Percentiles rank a stretch among this genome's conserved stretches.
Conservation (phyloP, 92 coral and sea anemone genomes). For the Nematostella vectensis region DNA sequence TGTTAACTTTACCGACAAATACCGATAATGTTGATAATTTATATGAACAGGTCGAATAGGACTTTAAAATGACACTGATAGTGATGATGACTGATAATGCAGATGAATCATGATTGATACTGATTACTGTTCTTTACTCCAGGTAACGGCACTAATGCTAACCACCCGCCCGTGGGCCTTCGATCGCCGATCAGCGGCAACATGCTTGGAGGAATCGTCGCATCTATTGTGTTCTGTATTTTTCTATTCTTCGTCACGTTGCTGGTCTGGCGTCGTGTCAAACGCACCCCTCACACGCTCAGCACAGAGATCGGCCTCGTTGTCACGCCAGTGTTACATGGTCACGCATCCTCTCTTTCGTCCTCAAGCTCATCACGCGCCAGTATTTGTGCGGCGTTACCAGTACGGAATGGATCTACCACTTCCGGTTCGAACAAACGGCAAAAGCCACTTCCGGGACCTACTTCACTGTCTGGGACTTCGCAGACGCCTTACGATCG, state of each 20-base stretch:
- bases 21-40: too few species aligned
- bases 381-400: slow-evolving; percentile 42
- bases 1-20: too few species aligned
- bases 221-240: slow-evolving; percentile 61
- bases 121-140: too few species aligned
- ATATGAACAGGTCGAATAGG: too few species aligned
- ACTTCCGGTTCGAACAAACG: slow-evolving; percentile 38
- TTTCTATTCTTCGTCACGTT: slow-evolving; percentile 57
- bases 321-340: slow-evolving; percentile 52
- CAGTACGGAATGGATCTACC: slow-evolving; percentile 46
- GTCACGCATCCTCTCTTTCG: slow-evolving; percentile 40
- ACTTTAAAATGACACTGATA: too few species aligned
- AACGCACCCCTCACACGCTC: slow-evolving; percentile 60
- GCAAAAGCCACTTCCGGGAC: slow-evolving; percentile 39
- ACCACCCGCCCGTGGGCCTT: not conserved
- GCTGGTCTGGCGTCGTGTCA: slow-evolving; percentile 65
- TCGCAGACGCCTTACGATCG: slow-evolving; percentile 79
- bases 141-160: slow-evolving; percentile 9
- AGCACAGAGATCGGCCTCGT: slow-evolving; percentile 55
- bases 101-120: too few species aligned
- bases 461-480: slow-evolving; percentile 67
- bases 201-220: slow-evolving; percentile 76
- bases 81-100: too few species aligned
- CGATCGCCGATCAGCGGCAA: slow-evolving; percentile 52
- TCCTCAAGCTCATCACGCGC: slow-evolving; percentile 50